Evolutionary conservation across 2,797 vertebrate genomes (phyloP).

Genomic region (Buphagus erythrorhynchus): DNA sequence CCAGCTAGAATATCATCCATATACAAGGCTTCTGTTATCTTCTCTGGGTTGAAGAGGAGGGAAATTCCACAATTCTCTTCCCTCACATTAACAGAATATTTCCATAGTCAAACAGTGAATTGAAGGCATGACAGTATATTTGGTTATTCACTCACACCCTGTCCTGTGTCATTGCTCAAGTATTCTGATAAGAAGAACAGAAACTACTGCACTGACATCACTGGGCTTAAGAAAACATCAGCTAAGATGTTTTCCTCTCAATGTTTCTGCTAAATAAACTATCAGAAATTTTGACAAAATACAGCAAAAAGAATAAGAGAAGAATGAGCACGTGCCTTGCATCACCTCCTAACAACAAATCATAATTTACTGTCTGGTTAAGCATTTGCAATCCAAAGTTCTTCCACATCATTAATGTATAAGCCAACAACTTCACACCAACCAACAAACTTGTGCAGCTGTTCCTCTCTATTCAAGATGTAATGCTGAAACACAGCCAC

Average conservation of each 20-base stretch:
- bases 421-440: constrained; percentile 11
- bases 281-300: neutral
- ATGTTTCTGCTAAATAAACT: neutral
- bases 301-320: neutral
- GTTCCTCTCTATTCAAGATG: neutral
- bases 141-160: constrained; percentile 16
- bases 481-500: constrained; percentile 33
- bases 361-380: neutral
- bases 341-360: neutral
- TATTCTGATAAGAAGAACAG: constrained; percentile 21
- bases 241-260: neutral
- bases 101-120: neutral
- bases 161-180: constrained; percentile 16
- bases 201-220: constrained; percentile 20
- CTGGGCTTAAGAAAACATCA: neutral
- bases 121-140: neutral
- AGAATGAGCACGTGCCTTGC: neutral
- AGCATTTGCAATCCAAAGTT: neutral
- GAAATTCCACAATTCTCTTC: neutral
- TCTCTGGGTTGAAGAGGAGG: neutral
- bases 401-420: neutral
- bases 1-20: neutral
- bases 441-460: constrained; percentile 13
- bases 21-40: neutral
- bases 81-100: neutral